Conservation (phyloP, 2,797 vertebrate species). For the Delichon dasypus region DNA sequence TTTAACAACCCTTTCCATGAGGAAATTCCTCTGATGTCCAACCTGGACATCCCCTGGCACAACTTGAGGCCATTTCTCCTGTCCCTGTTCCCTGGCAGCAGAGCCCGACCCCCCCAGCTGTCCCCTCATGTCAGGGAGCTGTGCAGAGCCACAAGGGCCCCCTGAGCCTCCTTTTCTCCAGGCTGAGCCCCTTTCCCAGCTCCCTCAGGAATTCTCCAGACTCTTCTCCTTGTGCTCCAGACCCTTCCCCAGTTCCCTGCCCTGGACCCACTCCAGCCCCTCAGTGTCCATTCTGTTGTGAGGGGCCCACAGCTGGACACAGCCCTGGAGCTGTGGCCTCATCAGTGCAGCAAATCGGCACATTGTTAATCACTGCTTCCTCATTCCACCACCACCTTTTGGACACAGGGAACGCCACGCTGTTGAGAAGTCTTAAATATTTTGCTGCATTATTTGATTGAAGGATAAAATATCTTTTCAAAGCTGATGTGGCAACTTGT, state of each 20-base stretch:
- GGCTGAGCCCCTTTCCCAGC: background rate
- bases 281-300: background rate
- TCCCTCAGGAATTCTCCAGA: background rate
- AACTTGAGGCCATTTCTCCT: background rate
- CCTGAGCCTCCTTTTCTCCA: background rate
- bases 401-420: background rate
- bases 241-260: background rate
- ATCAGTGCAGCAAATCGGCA: background rate
- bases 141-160: background rate
- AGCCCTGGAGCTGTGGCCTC: background rate
- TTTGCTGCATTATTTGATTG: background rate
- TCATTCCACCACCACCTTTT: background rate
- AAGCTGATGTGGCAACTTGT: background rate
- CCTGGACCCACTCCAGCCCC: background rate
- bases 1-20: background rate
- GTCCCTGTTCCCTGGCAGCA: background rate
- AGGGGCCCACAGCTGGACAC: background rate
- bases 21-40: background rate
- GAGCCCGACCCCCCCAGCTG: accelerated
- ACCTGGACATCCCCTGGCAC: background rate
- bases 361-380: background rate
- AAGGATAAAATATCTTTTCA: background rate
- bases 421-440: background rate
- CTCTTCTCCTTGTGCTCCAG: background rate
- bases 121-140: background rate